Percentiles rank a stretch among this genome's conserved stretches.
Evolutionary conservation across 2,888 invertebrate species (phyloP).

Genomic region (Cremastinae sp.): DNA sequence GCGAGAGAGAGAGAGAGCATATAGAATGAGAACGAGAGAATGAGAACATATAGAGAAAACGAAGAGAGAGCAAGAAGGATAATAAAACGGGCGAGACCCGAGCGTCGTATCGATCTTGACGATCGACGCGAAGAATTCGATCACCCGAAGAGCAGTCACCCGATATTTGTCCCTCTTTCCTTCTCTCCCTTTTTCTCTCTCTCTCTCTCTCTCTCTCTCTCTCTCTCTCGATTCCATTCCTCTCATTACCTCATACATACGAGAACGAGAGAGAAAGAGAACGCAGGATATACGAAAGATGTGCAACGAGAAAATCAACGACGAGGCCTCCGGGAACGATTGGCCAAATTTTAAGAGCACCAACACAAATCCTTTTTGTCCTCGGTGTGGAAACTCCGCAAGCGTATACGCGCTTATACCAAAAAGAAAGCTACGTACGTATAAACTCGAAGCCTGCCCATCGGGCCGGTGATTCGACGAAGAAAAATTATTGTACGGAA

Average conservation of each 20-base stretch:
- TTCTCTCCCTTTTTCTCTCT: conserved; percentile 1
- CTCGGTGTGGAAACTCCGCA: conserved; percentile 18
- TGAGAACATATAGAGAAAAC: conserved; percentile 43
- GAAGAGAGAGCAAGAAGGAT: conserved; percentile 2
- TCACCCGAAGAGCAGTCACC: conserved; percentile 48
- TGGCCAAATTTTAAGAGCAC: conserved; percentile 42
- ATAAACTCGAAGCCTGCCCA: conserved; percentile 3
- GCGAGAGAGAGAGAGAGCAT: conserved; percentile 32
- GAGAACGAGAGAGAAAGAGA: background rate
- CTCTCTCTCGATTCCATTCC: background rate
- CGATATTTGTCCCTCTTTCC: conserved; percentile 30
- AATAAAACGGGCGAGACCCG: conserved; percentile 20
- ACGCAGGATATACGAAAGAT: conserved; percentile 1
- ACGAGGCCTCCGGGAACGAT: conserved; percentile 18
- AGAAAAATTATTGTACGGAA: conserved; percentile 22
- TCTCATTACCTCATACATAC: background rate
- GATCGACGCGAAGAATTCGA: conserved; percentile 62
- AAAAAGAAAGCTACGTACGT: background rate
- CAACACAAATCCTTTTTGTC: conserved; percentile 46
- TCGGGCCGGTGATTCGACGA: conserved; percentile 11
- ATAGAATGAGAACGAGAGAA: background rate
- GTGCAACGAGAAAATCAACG: conserved; percentile 23
- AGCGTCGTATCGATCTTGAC: conserved; percentile 58
- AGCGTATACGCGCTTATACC: conserved; percentile 1
- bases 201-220: background rate